A percentile compares a stretch with the other conserved stretches of the same genome.
phyloP scores from a whole-genome alignment of 2,888 invertebrate genomes.

The Mechanitis mazaeus region DNA sequence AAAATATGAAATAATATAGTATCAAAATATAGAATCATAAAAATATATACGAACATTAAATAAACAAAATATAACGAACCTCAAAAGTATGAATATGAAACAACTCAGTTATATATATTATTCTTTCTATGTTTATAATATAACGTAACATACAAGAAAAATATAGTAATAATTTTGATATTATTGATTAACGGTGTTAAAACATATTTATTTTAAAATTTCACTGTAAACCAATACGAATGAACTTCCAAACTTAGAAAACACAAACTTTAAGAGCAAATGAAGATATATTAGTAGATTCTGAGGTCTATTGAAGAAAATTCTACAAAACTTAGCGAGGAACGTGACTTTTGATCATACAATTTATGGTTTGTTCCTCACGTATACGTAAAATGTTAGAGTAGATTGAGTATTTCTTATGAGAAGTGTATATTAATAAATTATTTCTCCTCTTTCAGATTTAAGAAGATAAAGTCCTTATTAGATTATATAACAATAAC shows the following conservation, averaged over 20 bases:
- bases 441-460: background rate
- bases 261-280: background rate
- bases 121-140: no score
- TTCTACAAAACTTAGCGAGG: conserved; percentile 3
- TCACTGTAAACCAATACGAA: background rate
- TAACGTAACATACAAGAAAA: no score
- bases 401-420: background rate
- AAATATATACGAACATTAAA: no score
- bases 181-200: no score
- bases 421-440: conserved; percentile 2
- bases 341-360: conserved; percentile 1
- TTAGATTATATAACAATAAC: no score
- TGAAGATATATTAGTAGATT: conserved; percentile 1
- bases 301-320: conserved; percentile 3
- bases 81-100: no score
- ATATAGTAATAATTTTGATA: no score
- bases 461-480: background rate
- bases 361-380: conserved; percentile 5
- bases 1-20: no score
- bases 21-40: no score
- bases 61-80: no score
- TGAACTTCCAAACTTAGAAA: background rate
- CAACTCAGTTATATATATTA: no score
- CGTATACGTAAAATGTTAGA: background rate
- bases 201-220: background rate